Conservation (phyloP, 2,113 vertebrate genomes). For the Lophotis ruficrista region DNA sequence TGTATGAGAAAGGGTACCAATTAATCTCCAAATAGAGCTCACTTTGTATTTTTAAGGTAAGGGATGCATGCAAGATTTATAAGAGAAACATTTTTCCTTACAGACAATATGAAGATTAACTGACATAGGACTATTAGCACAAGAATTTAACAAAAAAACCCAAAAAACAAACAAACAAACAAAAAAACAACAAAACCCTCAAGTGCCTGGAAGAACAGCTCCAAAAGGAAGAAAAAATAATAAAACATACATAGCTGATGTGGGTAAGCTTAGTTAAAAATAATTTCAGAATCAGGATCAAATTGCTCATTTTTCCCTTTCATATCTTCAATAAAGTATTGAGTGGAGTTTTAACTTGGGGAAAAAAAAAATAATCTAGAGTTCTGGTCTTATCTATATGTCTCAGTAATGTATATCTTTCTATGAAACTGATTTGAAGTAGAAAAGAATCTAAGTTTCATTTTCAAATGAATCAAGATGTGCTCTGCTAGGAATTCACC, state of each 20-base stretch:
- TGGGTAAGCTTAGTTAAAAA: not conserved
- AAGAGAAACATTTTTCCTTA: not conserved
- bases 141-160: not conserved
- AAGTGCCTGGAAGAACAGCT: not conserved
- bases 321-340: not conserved
- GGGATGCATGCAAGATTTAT: not conserved
- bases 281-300: not conserved
- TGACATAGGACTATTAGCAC: not conserved
- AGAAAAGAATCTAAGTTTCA: not conserved
- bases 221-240: not conserved
- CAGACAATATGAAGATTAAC: not conserved
- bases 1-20: conserved; percentile 37
- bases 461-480: not conserved
- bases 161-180: too few relatives aligned
- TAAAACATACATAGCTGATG: not conserved
- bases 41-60: not conserved
- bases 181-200: too few relatives aligned
- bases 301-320: not conserved
- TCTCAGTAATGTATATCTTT: not conserved
- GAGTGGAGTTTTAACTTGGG: not conserved
- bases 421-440: not conserved
- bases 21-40: not conserved
- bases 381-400: not conserved
- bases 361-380: not conserved
- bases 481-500: not conserved